Base-by-base conservation (phyloP, 2,888 invertebrate genomes). In the Drosophila sordidapex region DNA sequence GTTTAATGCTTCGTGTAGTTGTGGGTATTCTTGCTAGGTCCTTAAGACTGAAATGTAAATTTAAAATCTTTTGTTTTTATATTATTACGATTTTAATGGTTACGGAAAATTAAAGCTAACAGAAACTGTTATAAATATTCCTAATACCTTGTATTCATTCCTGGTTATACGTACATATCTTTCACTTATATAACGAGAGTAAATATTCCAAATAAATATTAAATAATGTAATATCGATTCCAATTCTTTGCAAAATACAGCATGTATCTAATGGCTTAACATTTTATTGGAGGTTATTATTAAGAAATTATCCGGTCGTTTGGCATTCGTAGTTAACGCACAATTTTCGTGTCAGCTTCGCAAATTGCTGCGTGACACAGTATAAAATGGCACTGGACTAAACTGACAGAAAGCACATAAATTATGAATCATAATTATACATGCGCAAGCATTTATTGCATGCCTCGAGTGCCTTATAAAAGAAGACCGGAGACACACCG, bases 261-360 rank as follows among this genome's bases (percentile, higher is more conserved):
- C 25, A 3, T 25, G 25, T 25, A 40, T 11, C 27, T 49, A 56
- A 49, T 27, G 29, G 15, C 33, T 29, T 21, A 10, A 35, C 25
- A 21, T 53, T 38, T 31, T 29, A 36, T 7, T 27, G 2, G 8
- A 25, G 5, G 5, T n/a, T 31, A 36, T 29, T 49, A 25, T 53
- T 61, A 66, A 54, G 21, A 58, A 64, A 76, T 78, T 80, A 76
- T 51, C 51, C 64, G 61, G 71, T 70, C 80, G 58, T 7, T 54
- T 38, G 57, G 51, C 58, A 61, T 63, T 61, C 27, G 43, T 35
- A 58, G 56, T 64, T 40, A 60, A 63, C 60, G 80, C 78, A 73
- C 76, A 89, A 87, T 85, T 85, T 85, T 61, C 61, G 36, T 76
- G 87, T 84, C 84, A 76, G 61, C 61, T 53, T 25, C 58, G 66